These are phyloP conservation scores for Helostoma temminkii DNA, from an alignment of 2,797 vertebrate genomes.

Conservation along the genomic window DNA sequence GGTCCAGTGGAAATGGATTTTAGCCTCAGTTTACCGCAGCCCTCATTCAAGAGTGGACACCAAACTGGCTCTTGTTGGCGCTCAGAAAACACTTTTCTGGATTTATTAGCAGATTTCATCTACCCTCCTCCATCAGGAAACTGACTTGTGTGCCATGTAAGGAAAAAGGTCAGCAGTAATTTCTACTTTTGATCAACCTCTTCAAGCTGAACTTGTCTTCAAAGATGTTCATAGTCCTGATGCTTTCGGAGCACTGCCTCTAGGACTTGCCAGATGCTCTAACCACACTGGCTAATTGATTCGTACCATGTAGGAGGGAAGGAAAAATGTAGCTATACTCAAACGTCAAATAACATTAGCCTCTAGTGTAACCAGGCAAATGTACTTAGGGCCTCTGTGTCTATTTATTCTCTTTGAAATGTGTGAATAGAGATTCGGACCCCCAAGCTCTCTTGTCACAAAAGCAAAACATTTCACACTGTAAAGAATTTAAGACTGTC, in stretches of 20 bases:
- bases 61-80: constrained; percentile 39
- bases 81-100: constrained; percentile 50
- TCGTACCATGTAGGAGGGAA: constrained; percentile 58
- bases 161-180: constrained; percentile 26
- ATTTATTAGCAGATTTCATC: constrained; percentile 62
- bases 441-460: constrained; percentile 40
- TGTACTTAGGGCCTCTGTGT: constrained; percentile 41
- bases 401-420: constrained; percentile 64
- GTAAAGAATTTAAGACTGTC: constrained; percentile 47
- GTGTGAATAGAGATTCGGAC: constrained; percentile 39
- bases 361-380: constrained; percentile 46
- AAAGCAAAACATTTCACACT: constrained; percentile 44
- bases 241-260: constrained; percentile 47
- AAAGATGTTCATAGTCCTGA: constrained; percentile 43
- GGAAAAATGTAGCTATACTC: constrained; percentile 53
- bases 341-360: constrained; percentile 67
- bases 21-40: constrained; percentile 43
- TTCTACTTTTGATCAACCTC: constrained; percentile 26
- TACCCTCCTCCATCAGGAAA: constrained; percentile 18
- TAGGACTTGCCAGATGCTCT: constrained; percentile 49
- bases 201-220: constrained; percentile 37
- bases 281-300: constrained; percentile 66
- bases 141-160: constrained; percentile 12
- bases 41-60: constrained; percentile 36
- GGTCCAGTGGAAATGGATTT: constrained; percentile 71